A percentile compares a stretch with the other conserved stretches of the same genome.
These are phyloP conservation scores for Bufo bufo DNA, from an alignment of 2,113 vertebrate genomes.

Conservation along the genomic window DNA sequence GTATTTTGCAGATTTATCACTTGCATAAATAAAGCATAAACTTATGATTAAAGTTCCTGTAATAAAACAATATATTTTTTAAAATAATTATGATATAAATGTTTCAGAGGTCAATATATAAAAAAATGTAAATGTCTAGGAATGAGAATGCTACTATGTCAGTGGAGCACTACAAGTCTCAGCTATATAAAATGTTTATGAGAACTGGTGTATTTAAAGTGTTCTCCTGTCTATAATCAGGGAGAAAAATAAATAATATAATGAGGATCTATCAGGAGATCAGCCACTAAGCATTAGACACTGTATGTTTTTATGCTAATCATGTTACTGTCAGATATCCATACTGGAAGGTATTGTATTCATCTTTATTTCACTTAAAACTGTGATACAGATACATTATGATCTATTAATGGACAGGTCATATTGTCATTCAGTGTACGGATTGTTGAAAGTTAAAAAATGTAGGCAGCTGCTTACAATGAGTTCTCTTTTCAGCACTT, in stretches of 20 bases:
- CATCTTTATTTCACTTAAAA: background rate
- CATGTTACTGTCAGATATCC: background rate
- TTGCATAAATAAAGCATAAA: background rate
- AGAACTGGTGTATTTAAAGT: background rate
- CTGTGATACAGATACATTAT: background rate
- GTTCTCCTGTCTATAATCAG: background rate
- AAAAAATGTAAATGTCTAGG: background rate
- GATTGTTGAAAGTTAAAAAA: background rate
- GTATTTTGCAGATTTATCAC: background rate
- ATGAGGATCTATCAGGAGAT: background rate
- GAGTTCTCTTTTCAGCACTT: conserved; percentile 56
- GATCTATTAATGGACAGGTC: background rate
- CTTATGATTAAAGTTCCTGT: background rate
- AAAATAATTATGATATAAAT: background rate
- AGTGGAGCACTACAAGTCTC: background rate
- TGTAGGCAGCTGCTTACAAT: conserved; percentile 47
- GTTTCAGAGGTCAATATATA: background rate
- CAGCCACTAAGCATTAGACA: background rate
- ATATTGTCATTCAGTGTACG: conserved; percentile 4
- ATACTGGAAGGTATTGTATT: background rate
- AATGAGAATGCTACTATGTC: background rate
- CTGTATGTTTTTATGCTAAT: background rate
- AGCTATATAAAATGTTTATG: background rate
- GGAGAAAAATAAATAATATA: background rate
- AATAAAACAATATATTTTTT: background rate